Evolutionary conservation across 2,113 vertebrate species (phyloP), one percentile per base, ranked within the genome.

Genomic region (Chitala chitala): DNA sequence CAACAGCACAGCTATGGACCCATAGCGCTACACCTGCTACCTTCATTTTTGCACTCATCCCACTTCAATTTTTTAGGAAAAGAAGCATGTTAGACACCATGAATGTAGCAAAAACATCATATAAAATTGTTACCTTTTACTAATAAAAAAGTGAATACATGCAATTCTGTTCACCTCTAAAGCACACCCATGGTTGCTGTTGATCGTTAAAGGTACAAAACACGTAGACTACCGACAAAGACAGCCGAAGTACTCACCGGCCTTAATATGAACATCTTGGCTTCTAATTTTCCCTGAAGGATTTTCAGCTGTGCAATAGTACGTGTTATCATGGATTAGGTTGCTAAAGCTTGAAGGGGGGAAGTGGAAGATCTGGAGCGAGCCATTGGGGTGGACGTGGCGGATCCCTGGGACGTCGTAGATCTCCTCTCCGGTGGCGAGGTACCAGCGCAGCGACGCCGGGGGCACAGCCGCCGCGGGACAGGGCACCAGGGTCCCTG

Each of bases 251-350:
- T 29, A 92, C 96, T 93, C 73, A 99, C 97, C 96, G 71, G 96
- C 97, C 92, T 99, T 99, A 93, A 99, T 98, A 92, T 97, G 97
- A 90, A 99, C 94, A 94, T 99, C 97, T 93, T 99, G 97, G 91
- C 97, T 99, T 87, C 97, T 92, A 82, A 99, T 99, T 94, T 99
- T 99, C 92, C 97, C 97, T 92, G 96, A 95, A 89, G 95, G 97
- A 90, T 98, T 99, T 90, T 99, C 95, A 86, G 95, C 96, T 92
- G 97, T 99, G 96, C 97, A 99, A 92, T 99, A 98, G 87, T 98
- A 99, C 77, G 94, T 98, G 89, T 98, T 98, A 90, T 98, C 96
- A 79, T 99, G 96, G 92, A 99, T 99, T 92, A 98, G 94, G 94
- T 98, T 98, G 91, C 95, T 99, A 93, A 96, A 99, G 93, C 96